A percentile compares a stretch with the other conserved stretches of the same genome.
phyloP scores from a whole-genome alignment of 2,888 invertebrate species.

The Cryptocheilus praepositus region DNA sequence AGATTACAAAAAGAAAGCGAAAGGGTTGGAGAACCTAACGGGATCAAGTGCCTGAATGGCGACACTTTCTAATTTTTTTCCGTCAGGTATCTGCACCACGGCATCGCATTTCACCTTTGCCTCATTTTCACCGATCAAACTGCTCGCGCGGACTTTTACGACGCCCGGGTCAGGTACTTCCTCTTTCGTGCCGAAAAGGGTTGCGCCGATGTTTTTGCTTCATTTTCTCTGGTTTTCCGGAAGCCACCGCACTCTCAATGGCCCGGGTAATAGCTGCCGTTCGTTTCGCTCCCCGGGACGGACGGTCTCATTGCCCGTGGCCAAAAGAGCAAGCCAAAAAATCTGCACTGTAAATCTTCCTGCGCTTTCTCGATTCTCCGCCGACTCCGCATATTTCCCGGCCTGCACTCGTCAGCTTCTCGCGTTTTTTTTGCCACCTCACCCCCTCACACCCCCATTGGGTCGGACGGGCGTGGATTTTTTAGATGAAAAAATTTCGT shows the following conservation, averaged over 20 bases:
- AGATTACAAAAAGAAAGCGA: background rate
- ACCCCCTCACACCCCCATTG: too few species aligned
- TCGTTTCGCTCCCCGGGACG: slow-evolving; percentile 51
- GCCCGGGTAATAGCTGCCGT: slow-evolving; percentile 54
- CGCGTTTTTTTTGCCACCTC: too few species aligned
- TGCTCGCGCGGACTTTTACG: background rate
- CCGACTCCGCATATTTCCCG: background rate
- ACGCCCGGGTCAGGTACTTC: slow-evolving; percentile 33
- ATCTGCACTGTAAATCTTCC: slow-evolving; percentile 38
- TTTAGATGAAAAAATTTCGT: background rate
- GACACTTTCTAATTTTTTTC: slow-evolving; percentile 29
- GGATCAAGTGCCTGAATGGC: slow-evolving; percentile 48
- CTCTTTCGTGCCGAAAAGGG: slow-evolving; percentile 32
- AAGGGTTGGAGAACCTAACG: slow-evolving; percentile 56
- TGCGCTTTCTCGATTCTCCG: slow-evolving; percentile 15
- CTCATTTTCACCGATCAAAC: slow-evolving; percentile 29
- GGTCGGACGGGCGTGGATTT: too few species aligned
- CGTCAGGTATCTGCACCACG: slow-evolving; percentile 37
- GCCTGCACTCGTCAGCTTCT: slow-evolving; percentile 4
- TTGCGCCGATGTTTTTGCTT: slow-evolving; percentile 52
- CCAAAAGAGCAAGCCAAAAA: background rate
- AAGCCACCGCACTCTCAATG: slow-evolving; percentile 53
- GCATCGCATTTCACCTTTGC: slow-evolving; percentile 20
- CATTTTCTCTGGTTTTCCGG: slow-evolving; percentile 64
- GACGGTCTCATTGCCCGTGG: too few species aligned